Evolutionary conservation across 2,888 invertebrate species (phyloP), one percentile per base, ranked within the genome.

Genomic region (Odontothrips loti): DNA sequence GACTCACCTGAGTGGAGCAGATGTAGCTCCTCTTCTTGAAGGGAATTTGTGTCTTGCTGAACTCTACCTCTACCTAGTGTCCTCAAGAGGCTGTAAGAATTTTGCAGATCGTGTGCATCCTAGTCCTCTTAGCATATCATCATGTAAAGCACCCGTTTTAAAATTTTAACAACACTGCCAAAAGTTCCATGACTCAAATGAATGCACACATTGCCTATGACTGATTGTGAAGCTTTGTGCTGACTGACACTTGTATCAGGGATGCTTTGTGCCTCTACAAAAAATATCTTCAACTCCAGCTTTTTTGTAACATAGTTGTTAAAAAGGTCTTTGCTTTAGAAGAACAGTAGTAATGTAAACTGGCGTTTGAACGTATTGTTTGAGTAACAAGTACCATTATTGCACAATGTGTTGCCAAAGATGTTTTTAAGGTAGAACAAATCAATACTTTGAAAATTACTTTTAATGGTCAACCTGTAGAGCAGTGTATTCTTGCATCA

Each of bases 381-480:
- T 20, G 17, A 10, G 15, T 20, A 75, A 75, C 12, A 8, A 0
- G 27, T 75, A 75, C 68, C 2, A 43, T 43, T 27, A 12, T 27
- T 27, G 68, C 68, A 75, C 68, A 75, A 75, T 75, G 12, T 75
- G 68, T 75, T 75, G 68, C 68, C 68, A 75, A 75, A 75, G 23
- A 75, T 23, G 12, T 75, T 23, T 23, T 8, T 27, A 12, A 10
- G 68, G 68, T 75, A 75, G 9, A 27, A n/a, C 11, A 11, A 23
- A 23, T 68, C 20, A 11, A 23, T n/a, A 68, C n/a, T 58, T 58
- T 75, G 27, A 27, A 27, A 27, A 10, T 75, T 23, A 23, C 68
- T 11, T 27, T 0, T 27, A 75, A 2, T 75, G 68, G n/a, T 23
- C 27, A 27, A n/a, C 17, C 58, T 58, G 58, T 17, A n/a, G 58